Base-by-base conservation (phyloP, 2,113 vertebrate genomes). In the Chamaea fasciata region DNA sequence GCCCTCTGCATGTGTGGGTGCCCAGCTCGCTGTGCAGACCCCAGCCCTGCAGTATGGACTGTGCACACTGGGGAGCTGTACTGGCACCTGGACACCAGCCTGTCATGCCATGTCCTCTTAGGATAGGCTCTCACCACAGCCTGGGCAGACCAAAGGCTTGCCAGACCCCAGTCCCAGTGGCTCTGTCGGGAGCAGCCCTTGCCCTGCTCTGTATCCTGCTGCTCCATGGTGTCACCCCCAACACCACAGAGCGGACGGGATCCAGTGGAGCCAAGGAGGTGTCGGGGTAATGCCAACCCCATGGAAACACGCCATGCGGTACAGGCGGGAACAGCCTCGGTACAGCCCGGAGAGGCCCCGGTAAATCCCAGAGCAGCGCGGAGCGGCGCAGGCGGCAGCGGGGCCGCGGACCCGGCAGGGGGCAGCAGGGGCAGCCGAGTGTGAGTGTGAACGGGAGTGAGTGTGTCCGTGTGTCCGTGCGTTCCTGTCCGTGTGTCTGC, bases 81-180 rank as follows among this genome's bases (percentile, higher is more conserved):
- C 3, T 1, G 3, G 39, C 50, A 75, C 33, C 71, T 22, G 44
- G 47, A 13, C 46, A 33, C 35, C n/a, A 1, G 15, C 44, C 50
- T 42, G 37, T 4, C 26, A 5, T 7, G 16, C 7, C 50, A 23
- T 3, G 17, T 31, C 35, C 39, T n/a, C 64, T 41, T 13, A 21
- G n/a, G 27, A 70, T 0, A 10, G 22, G 8, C 11, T 47, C 31
- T 76, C 3, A 2, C 13, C n/a, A 17, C 0, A 1, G 69, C 42
- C 37, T 31, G 49, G 33, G 6, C 46, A 79, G 35, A 50, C 30
- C 35, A 9, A 6, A 49, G 35, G 4, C 19, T 31, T 27, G 22
- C 16, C 35, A 52, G 30, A 4, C 11, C 47, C 35, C 22, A 20
- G n/a, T 21, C 22, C 28, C 28, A 23, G 33, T 3, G 41, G 33